A percentile compares a stretch with the other conserved stretches of the same genome.
phyloP scores from a whole-genome alignment of 2,888 invertebrate genomes.

The Plemyria rubiginata region DNA sequence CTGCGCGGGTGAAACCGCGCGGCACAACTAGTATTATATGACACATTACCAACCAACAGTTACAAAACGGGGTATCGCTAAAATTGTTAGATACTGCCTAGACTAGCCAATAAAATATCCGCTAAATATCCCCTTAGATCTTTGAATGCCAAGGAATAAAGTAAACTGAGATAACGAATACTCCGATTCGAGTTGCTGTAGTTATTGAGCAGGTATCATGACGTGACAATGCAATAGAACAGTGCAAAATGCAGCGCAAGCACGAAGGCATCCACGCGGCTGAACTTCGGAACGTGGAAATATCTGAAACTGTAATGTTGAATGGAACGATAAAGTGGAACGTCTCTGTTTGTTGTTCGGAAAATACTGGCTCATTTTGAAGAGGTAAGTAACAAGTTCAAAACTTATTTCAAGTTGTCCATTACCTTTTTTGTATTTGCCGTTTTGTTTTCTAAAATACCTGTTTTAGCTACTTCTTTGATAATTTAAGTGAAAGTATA shows the following conservation, averaged over 20 bases:
- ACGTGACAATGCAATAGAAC: conserved; percentile 29
- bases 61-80: too few species aligned
- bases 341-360: conserved; percentile 23
- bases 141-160: too few species aligned
- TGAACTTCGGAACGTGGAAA: conserved; percentile 24
- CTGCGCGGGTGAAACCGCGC: too few species aligned
- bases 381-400: conserved; percentile 10
- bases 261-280: conserved; percentile 23
- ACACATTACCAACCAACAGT: too few species aligned
- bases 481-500: too few species aligned
- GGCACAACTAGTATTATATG: too few species aligned
- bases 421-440: too few species aligned
- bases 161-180: background rate
- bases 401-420: background rate
- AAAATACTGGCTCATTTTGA: conserved; percentile 15
- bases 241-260: conserved; percentile 26
- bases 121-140: too few species aligned
- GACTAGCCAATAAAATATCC: too few species aligned
- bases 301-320: conserved; percentile 28
- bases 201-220: conserved; percentile 30
- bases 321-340: conserved; percentile 20
- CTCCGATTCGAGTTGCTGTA: conserved; percentile 14
- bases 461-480: too few species aligned
- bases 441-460: too few species aligned
- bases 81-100: too few species aligned